Conservation (phyloP, 2,888 invertebrate genomes). For the Villa cingulata region DNA sequence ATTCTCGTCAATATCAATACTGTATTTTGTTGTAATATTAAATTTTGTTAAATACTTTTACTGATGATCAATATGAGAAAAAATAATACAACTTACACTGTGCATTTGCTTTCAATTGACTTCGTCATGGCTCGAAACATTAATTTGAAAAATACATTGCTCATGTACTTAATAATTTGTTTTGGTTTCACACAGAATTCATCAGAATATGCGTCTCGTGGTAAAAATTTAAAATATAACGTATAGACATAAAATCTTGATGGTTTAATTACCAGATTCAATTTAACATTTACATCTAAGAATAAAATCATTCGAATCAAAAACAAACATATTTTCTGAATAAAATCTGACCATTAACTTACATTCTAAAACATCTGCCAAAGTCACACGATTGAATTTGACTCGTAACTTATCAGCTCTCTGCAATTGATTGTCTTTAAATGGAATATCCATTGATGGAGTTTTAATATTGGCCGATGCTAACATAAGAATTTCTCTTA, state of each 20-base stretch:
- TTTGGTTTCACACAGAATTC: conserved; percentile 58
- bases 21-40: too few relatives aligned
- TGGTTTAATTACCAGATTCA: conserved; percentile 40
- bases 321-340: not conserved
- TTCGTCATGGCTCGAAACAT: conserved; percentile 50
- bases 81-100: conserved; percentile 23
- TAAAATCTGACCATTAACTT: conserved; percentile 8
- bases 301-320: not conserved
- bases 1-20: conserved; percentile 36
- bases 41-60: too few relatives aligned
- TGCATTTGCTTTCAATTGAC: conserved; percentile 40
- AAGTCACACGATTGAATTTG: conserved; percentile 60
- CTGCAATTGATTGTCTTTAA: conserved; percentile 42
- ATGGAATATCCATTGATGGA: conserved; percentile 91
- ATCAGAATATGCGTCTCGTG: conserved; percentile 55
- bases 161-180: conserved; percentile 58
- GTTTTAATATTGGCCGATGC: conserved; percentile 89
- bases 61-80: too few relatives aligned
- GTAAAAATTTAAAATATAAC: conserved; percentile 60
- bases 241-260: conserved; percentile 48
- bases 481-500: conserved; percentile 93
- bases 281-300: conserved; percentile 28
- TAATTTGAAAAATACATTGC: conserved; percentile 51
- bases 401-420: conserved; percentile 55
- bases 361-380: conserved; percentile 65